These are phyloP conservation scores for Eurypyga helias DNA, from an alignment of 2,113 vertebrate species.

Conservation along the genomic window DNA sequence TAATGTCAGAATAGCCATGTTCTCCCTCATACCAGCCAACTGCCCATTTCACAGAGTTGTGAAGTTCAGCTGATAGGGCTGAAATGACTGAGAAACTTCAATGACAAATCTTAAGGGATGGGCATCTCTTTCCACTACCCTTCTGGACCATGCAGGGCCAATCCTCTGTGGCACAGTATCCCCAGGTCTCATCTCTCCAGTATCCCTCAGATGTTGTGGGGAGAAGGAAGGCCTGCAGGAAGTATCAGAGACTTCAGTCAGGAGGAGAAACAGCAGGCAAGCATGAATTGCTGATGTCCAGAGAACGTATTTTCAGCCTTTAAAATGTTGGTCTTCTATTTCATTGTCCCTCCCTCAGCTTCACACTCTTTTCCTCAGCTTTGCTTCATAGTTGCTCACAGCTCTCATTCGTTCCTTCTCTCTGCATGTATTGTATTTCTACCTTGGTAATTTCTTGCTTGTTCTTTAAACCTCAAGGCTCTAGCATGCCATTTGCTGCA, in stretches of 20 bases:
- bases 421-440: neutral
- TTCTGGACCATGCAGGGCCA: neutral
- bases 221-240: neutral
- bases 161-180: neutral
- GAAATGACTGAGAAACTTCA: neutral
- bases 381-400: neutral
- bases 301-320: neutral
- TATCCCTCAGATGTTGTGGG: neutral
- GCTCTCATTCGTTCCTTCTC: neutral
- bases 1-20: neutral
- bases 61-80: neutral
- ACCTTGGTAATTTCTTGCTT: neutral
- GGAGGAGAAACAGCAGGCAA: neutral
- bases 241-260: neutral
- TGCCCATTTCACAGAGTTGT: neutral
- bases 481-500: neutral
- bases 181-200: neutral
- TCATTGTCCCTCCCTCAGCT: neutral
- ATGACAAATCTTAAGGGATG: neutral
- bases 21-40: neutral
- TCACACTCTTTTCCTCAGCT: neutral
- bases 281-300: neutral
- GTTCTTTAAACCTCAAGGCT: neutral
- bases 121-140: neutral
- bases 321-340: neutral